These are phyloP conservation scores for Gadopsis bispinosus DNA, from an alignment of 2,797 vertebrate genomes.

Conservation along the genomic window DNA sequence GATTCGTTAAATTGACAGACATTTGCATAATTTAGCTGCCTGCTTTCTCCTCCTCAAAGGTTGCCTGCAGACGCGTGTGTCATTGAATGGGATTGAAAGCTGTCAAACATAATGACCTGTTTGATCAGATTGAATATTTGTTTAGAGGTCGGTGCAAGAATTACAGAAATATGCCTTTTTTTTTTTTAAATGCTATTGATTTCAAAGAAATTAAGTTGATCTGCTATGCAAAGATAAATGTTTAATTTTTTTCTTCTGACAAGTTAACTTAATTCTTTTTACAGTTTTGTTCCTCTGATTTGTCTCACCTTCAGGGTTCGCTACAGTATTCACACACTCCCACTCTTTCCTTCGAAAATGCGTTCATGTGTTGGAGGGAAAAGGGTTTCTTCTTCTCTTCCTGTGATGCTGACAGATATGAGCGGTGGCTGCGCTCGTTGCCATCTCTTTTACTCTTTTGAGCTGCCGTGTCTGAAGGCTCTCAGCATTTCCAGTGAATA, in stretches of 20 bases:
- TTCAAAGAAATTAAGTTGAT: slow-evolving; percentile 45
- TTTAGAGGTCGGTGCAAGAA: slow-evolving; percentile 56
- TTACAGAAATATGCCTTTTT: slow-evolving; percentile 46
- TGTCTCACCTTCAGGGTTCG: slow-evolving; percentile 51
- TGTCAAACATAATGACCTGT: slow-evolving; percentile 67
- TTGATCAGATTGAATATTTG: slow-evolving; percentile 77
- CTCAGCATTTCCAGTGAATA: slow-evolving; percentile 52
- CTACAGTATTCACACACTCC: slow-evolving; percentile 32
- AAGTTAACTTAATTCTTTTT: slow-evolving; percentile 57
- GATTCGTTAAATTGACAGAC: slow-evolving; percentile 79
- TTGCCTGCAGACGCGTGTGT: slow-evolving; percentile 64
- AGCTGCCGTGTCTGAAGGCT: slow-evolving; percentile 49
- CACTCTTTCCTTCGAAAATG: slow-evolving; percentile 14
- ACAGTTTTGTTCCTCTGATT: slow-evolving; percentile 29
- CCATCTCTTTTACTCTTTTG: slow-evolving; percentile 58
- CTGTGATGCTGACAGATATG: slow-evolving; percentile 69
- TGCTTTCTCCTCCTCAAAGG: slow-evolving; percentile 70
- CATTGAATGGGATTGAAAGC: slow-evolving; percentile 64
- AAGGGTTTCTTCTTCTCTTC: slow-evolving; percentile 34
- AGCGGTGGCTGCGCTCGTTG: slow-evolving; percentile 41
- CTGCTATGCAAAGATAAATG: slow-evolving; percentile 24
- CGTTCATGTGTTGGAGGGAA: slow-evolving; percentile 20
- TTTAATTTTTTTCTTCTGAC: slow-evolving; percentile 40
- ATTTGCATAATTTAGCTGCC: slow-evolving; percentile 78
- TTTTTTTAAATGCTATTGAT: slow-evolving; percentile 40